These are phyloP conservation scores for Alexandromys fortis DNA, from an alignment of 2,113 vertebrate genomes.

Conservation along the genomic window DNA sequence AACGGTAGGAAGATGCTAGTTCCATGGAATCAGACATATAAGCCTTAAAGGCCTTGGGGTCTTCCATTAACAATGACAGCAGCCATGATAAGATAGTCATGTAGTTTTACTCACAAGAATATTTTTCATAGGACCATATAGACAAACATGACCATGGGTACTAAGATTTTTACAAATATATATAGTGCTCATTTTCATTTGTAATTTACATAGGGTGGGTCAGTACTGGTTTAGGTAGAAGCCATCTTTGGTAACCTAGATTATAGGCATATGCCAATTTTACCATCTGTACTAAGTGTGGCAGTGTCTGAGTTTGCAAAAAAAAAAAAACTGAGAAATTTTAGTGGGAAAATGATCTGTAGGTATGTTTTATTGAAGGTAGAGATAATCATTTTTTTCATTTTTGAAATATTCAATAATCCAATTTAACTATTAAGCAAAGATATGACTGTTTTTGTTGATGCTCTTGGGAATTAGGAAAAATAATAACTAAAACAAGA, in stretches of 20 bases:
- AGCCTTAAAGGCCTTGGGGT: conserved; percentile 11
- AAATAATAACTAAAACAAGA: background rate
- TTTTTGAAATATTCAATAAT: background rate
- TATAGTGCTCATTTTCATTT: background rate
- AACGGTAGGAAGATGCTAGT: background rate
- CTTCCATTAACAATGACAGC: conserved; percentile 9
- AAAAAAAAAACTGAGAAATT: background rate
- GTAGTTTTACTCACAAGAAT: background rate
- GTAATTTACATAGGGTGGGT: background rate
- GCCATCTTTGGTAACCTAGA: background rate
- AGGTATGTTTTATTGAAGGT: background rate
- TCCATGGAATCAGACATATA: background rate
- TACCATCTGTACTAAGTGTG: background rate
- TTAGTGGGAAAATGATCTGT: background rate
- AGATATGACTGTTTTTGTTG: background rate
- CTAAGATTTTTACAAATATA: background rate
- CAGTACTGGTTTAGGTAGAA: background rate
- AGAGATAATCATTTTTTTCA: background rate
- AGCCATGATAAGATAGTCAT: conserved; percentile 25
- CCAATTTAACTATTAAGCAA: background rate
- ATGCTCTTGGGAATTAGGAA: background rate
- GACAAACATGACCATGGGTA: background rate
- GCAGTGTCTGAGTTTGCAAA: background rate
- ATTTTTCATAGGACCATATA: conserved; percentile 11
- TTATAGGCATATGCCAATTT: background rate